Evolutionary conservation across 2,888 invertebrate species (phyloP).

Genomic region (Chrysotoxum bicinctum): DNA sequence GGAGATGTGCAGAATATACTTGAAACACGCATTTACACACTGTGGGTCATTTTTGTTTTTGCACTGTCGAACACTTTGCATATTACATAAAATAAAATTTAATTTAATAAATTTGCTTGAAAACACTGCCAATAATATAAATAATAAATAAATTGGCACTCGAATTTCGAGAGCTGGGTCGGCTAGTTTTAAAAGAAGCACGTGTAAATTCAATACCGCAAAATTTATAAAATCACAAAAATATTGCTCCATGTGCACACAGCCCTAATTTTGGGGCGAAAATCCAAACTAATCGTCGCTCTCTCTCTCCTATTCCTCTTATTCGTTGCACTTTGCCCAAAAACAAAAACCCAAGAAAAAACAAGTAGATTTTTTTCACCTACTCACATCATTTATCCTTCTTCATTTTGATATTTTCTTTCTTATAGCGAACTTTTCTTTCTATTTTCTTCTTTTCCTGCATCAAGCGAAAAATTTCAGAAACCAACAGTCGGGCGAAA

Average conservation of each 20-base stretch:
- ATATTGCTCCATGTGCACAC: not conserved
- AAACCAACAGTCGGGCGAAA: slow-evolving; percentile 73
- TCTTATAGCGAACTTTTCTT: slow-evolving; percentile 41
- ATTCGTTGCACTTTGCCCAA: slow-evolving; percentile 5
- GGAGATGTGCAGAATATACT: too few relatives aligned
- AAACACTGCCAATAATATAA: too few relatives aligned
- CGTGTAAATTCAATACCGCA: too few relatives aligned
- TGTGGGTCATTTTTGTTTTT: too few relatives aligned
- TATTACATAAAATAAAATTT: too few relatives aligned
- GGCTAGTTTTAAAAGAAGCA: not conserved
- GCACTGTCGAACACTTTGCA: too few relatives aligned
- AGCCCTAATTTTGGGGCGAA: slow-evolving; percentile 3
- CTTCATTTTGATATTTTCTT: slow-evolving; percentile 52
- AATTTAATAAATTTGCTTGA: too few relatives aligned
- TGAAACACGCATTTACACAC: too few relatives aligned
- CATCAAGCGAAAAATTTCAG: slow-evolving; percentile 48
- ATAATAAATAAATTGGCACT: too few relatives aligned
- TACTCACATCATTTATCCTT: not conserved
- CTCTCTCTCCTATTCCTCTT: not conserved
- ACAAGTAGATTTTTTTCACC: slow-evolving; percentile 19
- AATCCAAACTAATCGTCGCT: not conserved
- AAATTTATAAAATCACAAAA: not conserved
- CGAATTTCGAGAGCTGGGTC: too few relatives aligned
- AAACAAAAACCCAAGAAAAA: slow-evolving; percentile 41
- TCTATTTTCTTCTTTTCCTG: slow-evolving; percentile 11